Conservation (phyloP, 2,888 invertebrate species). For the Epistrophella euchroma region DNA sequence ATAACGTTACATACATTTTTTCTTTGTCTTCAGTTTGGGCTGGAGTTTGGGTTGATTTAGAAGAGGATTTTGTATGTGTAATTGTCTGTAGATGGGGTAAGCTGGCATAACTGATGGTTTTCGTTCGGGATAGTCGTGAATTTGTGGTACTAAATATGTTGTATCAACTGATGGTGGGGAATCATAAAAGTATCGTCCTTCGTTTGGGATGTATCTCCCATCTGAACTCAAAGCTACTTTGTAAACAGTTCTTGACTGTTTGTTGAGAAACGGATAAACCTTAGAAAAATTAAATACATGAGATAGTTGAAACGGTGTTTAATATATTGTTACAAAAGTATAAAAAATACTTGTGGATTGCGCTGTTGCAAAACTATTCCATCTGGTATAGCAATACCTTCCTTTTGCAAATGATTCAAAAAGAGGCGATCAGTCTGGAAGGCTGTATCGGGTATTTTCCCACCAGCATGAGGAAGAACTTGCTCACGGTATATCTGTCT, state of each 20-base stretch:
- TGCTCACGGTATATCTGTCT: conserved; percentile 87
- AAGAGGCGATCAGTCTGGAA: conserved; percentile 86
- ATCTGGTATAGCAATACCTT: conserved; percentile 86
- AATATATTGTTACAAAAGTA: neutral
- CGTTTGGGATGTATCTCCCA: conserved; percentile 85
- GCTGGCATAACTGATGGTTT: conserved; percentile 77
- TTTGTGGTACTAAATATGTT: conserved; percentile 85
- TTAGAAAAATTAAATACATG: conserved; percentile 56
- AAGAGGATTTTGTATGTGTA: conserved; percentile 81
- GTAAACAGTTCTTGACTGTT: conserved; percentile 81
- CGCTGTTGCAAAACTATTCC: conserved; percentile 85
- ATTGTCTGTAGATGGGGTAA: conserved; percentile 80
- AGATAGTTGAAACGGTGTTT: no score
- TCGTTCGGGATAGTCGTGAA: conserved; percentile 79
- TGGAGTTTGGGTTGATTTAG: conserved; percentile 82
- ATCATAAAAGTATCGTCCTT: conserved; percentile 84
- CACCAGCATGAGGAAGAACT: conserved; percentile 86
- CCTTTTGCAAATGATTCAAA: conserved; percentile 86
- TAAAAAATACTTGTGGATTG: conserved; percentile 80
- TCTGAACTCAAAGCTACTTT: conserved; percentile 85
- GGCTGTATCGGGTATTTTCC: conserved; percentile 87
- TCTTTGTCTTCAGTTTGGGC: conserved; percentile 80
- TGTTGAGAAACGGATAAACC: conserved; percentile 82
- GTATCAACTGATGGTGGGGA: conserved; percentile 85
- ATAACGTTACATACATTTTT: conserved; percentile 78